Percentiles rank a stretch among this genome's conserved stretches.
These are phyloP conservation scores for Amblyraja radiata DNA, from an alignment of 2,797 vertebrate genomes.

Conservation along the genomic window DNA sequence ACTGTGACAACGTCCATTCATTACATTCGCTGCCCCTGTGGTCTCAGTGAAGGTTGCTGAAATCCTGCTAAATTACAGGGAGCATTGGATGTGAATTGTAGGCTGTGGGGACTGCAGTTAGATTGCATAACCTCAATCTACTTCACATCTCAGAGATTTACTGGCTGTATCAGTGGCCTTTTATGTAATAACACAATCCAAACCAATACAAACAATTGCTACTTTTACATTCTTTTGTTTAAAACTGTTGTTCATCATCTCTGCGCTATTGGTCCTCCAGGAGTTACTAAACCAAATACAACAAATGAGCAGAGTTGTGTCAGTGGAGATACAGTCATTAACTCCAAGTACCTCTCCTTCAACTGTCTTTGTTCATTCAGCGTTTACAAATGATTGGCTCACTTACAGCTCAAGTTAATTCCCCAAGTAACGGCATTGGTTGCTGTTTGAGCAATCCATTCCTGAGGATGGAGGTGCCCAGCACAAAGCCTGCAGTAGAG, in stretches of 20 bases:
- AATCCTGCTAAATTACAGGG: not conserved
- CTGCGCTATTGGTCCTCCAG: not conserved
- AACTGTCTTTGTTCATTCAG: not conserved
- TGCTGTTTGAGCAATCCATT: not conserved
- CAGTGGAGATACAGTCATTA: not conserved
- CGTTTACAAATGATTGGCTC: not conserved
- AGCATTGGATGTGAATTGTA: not conserved
- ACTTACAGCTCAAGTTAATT: not conserved
- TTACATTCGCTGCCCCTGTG: not conserved
- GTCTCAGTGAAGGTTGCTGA: not conserved
- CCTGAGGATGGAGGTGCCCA: not conserved
- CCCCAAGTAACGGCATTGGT: not conserved
- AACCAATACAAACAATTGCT: not conserved
- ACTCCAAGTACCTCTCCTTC: slow-evolving; percentile 2
- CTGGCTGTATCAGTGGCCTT: not conserved
- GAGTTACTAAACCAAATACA: not conserved
- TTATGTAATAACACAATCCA: not conserved
- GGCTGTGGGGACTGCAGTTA: not conserved
- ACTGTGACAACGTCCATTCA: not conserved
- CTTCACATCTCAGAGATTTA: not conserved
- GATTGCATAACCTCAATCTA: not conserved
- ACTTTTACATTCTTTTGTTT: slow-evolving; percentile 22
- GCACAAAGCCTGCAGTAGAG: not conserved
- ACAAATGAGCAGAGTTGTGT: not conserved
- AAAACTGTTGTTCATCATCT: slow-evolving; percentile 23